Evolutionary conservation across 2,797 vertebrate species (phyloP).

Genomic region (Bryconaethiops microstoma): DNA sequence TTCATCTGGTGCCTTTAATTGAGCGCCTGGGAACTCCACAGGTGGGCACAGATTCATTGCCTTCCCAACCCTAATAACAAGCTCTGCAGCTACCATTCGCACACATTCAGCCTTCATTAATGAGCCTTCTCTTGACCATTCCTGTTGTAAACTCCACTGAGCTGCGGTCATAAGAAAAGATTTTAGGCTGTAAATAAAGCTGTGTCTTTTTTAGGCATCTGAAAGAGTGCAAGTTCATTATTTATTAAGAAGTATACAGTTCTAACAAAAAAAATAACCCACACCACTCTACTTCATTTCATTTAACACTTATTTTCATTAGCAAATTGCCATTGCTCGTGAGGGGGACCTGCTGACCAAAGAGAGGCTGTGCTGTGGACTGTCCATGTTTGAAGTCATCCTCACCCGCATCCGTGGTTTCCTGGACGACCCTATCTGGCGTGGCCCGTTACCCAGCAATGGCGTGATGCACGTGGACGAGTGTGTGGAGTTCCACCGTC

Average conservation of each 20-base stretch:
- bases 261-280: no score
- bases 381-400: slow-evolving; percentile 99
- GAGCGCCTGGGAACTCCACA: slow-evolving; percentile 97
- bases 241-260: no score
- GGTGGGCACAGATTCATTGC: slow-evolving; percentile 73
- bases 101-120: slow-evolving; percentile 10
- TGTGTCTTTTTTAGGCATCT: no score
- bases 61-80: not conserved
- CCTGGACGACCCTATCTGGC: slow-evolving; percentile 95
- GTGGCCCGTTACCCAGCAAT: slow-evolving; percentile 93
- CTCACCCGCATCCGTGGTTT: slow-evolving; percentile 90
- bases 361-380: slow-evolving; percentile 94
- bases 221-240: no score
- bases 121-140: not conserved
- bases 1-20: slow-evolving; percentile 95
- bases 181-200: no score
- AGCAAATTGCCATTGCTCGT: slow-evolving; percentile 98
- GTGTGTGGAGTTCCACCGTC: slow-evolving; percentile 96
- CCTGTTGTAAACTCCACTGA: not conserved
- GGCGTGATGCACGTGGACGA: slow-evolving; percentile 99
- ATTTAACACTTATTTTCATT: not conserved
- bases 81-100: not conserved
- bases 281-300: no score
- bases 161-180: not conserved
- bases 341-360: slow-evolving; percentile 97